Evolutionary conservation across 2,888 invertebrate species (phyloP), one percentile per base, ranked within the genome.

Genomic region (Netelia fuscicornis): DNA sequence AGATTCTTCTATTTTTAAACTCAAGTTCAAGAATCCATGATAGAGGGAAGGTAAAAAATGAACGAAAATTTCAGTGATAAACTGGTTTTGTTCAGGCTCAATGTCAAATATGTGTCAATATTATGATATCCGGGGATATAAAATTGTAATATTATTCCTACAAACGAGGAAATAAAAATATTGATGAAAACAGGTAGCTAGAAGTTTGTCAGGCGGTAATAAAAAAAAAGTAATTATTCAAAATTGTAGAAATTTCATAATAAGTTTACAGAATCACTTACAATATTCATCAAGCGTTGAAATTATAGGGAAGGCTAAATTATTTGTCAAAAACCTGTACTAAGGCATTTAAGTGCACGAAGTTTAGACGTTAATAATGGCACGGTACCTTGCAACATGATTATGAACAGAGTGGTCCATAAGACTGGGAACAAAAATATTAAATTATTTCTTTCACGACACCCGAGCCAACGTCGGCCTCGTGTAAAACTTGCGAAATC

Each of bases 401-500:
- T 44, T 67, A 23, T 48, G 23, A 48, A 48, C 48, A 13, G 13
- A 13, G 13, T 48, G 13, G 11, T 23, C 48, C 13, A 67, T 67
- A 20, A 67, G 20, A 13, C 48, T 52, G 48, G 25, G 44, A 67
- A 67, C 44, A 44, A 42, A 13, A 65, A 9, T 2, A 52, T 42
- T 48, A 44, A 23, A 68, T 37, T 68, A 77, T 77, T 42, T 23
- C 42, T 10, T 37, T 23, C 17, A 17, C 25, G 48, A 10, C 11
- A 13, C 11, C 13, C 48, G 13, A 13, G 48, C 48, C 48, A 13
- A 13, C 48, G 10, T 48, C 11, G 48, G 13, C 11, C 48, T 37
- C 58, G 67, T 10, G 71, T 17, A 10, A 42, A 77, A 64, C 60
- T 84, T 81, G 81, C 81, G 84, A 84, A 81, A 84, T 84, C 68